Percentiles rank a stretch among this genome's conserved stretches.
These are phyloP conservation scores for Drosophila ohnishii DNA, from an alignment of 1,140 invertebrate species.

Conservation along the genomic window DNA sequence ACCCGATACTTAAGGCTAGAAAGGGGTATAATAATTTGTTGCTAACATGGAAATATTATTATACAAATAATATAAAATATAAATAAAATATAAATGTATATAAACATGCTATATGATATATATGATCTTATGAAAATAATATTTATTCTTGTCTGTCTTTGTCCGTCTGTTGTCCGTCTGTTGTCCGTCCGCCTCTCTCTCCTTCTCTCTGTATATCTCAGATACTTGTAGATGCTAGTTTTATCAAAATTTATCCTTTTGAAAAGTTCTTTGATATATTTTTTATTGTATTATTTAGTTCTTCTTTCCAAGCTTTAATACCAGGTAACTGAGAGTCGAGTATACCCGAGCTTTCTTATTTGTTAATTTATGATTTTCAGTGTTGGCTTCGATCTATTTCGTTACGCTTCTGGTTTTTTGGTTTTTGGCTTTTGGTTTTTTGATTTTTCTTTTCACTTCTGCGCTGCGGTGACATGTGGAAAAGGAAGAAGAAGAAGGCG, in stretches of 20 bases:
- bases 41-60: not conserved
- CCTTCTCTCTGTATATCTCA: too few relatives aligned
- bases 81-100: not conserved
- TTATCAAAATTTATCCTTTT: too few relatives aligned
- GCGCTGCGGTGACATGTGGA: conserved; percentile 66
- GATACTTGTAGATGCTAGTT: not conserved
- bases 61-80: not conserved
- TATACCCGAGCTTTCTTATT: not conserved
- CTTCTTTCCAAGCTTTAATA: not conserved
- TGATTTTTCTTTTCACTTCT: conserved; percentile 55
- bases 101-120: too few relatives aligned
- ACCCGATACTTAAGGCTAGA: too few relatives aligned
- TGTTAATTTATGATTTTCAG: conserved; percentile 24
- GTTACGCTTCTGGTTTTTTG: conserved; percentile 83
- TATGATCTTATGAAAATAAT: not conserved
- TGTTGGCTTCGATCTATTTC: conserved; percentile 57
- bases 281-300: not conserved
- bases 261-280: not conserved
- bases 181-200: too few relatives aligned
- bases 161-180: too few relatives aligned
- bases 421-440: conserved; percentile 4
- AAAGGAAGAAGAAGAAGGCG: conserved; percentile 18
- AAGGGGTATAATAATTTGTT: not conserved
- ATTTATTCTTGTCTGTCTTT: not conserved
- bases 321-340: not conserved